Base-by-base conservation (phyloP, 2,797 vertebrate species). In the Psittacula echo region DNA sequence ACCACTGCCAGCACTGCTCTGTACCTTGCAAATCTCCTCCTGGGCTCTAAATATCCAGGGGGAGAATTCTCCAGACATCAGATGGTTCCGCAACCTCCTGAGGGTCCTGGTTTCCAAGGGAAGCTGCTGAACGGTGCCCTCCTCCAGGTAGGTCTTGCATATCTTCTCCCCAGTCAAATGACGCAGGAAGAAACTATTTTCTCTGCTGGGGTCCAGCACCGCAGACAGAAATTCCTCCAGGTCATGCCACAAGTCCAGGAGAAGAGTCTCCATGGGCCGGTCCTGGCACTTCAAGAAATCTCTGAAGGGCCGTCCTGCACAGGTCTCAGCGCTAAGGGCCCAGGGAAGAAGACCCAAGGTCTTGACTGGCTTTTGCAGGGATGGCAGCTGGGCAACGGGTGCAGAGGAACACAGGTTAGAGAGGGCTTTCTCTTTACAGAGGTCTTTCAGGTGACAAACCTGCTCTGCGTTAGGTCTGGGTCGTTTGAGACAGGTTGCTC, bases 161-260 rank as follows among this genome's bases (percentile, higher is more conserved):
- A 98, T 98, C 47, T 95, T 94, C 72, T 97, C 86, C 5, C 95
- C 94, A 0, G 97, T 87, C 56, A 97, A 61, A 61, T 96, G 93
- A 32, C 90, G 85, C n/a, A 98, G 95, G 66, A 95, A 45, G 21
- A 97, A 96, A 41, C 93, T 95, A 10, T 97, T 97, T 32, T 95
- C 96, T 39, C 72, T 96, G 30, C 80, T 93, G 32, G 85, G 77
- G 9, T 37, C 94, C 85, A 96, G 90, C 30, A 88, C 95, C 56
- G 96, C 85, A 0, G 84, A 58, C 58, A 98, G 85, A 61, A 98
- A 98, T 65, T 97, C 96, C 61, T 97, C 93, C 64, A 98, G 93
- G 64, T 98, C 98, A 1, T 98, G 97, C 98, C 98, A 98, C 34
- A 98, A 93, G 34, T 97, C 96, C 66, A 98, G 84, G 41, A 98